A percentile compares a stretch with the other conserved stretches of the same genome.
phyloP scores from a whole-genome alignment of 30 jellyfish, hydroid and myxozoan genomes.

The Aurelia aurita region DNA sequence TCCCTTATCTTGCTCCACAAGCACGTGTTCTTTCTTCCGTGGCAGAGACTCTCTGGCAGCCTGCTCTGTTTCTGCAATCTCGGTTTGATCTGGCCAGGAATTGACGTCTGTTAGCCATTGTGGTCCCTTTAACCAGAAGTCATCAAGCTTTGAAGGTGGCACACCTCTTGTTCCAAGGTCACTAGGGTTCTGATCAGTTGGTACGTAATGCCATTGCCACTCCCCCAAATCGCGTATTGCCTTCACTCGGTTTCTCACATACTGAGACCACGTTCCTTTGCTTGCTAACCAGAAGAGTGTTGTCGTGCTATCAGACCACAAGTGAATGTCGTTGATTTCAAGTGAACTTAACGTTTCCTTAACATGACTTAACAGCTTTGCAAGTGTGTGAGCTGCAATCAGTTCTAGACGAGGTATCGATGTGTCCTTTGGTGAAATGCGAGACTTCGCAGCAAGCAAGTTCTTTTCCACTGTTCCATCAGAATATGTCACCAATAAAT shows the following conservation, averaged over 20 bases:
- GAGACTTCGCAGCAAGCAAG: not conserved
- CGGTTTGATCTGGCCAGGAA: slow-evolving; percentile 24
- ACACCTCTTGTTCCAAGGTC: slow-evolving; percentile 70
- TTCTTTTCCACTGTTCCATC: not conserved
- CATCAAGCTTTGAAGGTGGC: slow-evolving; percentile 32
- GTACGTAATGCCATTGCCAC: slow-evolving; percentile 40
- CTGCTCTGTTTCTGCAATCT: slow-evolving; percentile 13
- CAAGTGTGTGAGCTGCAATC: too few relatives aligned
- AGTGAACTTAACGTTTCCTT: slow-evolving; percentile 8
- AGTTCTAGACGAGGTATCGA: slow-evolving; percentile 40
- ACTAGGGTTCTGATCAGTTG: slow-evolving; percentile 59
- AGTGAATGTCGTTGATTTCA: not conserved
- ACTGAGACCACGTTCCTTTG: slow-evolving; percentile 51
- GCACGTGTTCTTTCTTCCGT: slow-evolving; percentile 18
- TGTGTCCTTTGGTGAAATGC: not conserved
- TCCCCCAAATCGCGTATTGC: slow-evolving; percentile 31
- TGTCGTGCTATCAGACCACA: slow-evolving; percentile 76
- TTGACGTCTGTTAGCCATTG: slow-evolving; percentile 28
- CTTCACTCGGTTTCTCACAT: slow-evolving; percentile 66
- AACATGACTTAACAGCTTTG: slow-evolving; percentile 59
- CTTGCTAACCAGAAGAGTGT: slow-evolving; percentile 64
- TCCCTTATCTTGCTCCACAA: slow-evolving; percentile 20
- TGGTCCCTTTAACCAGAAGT: slow-evolving; percentile 53
- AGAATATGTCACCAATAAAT: not conserved
- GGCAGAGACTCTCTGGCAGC: slow-evolving; percentile 19